Base-by-base conservation (phyloP, 2,113 vertebrate genomes). In the Piprites chloris region DNA sequence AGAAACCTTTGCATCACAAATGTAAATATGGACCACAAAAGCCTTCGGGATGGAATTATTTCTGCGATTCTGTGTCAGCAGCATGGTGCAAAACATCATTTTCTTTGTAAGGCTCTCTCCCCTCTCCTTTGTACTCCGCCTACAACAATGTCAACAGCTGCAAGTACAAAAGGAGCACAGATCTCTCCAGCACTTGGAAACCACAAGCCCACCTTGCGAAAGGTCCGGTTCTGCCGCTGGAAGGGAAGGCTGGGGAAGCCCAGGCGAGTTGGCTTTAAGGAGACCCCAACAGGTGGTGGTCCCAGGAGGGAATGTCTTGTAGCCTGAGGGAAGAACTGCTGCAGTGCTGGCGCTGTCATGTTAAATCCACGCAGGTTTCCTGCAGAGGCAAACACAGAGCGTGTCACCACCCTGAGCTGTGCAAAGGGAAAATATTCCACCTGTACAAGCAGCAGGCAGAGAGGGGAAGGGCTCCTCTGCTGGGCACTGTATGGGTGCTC, bases 321-420 rank as follows among this genome's bases (percentile, higher is more conserved):
- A 39, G 99, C 98, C n/a, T 99, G 97, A 14, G 99, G 93, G 63
- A 99, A 99, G 97, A 99, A 99, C 97, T 99, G 99, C 74, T 98
- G 98, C 82, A 99, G 98, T 77, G 98, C 98, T 93, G 99, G 98
- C 2, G 98, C 98, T 6, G 98, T 98, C 98, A 99, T 98, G 46
- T 97, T 98, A 96, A 98, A 99, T 85, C 98, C 95, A 42, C 98
- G 98, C 95, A 99, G 97, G 96, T 98, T 98, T 75, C 99, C 99
- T 99, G 76, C 1, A 82, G 49, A 87, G 41, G 56, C 84, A 93
- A 91, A 77, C 49, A 96, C 63, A 93, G 12, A 66, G 69, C 8
- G 0, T 27, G 85, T 95, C 93, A 96, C 35, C 26, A 72, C 18
- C 26, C 59, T 20, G 65, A 3, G 9, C 59, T 1, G 5, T 6